Evolutionary conservation across 2,797 vertebrate species (phyloP).

Genomic region (Poecilia velifera): DNA sequence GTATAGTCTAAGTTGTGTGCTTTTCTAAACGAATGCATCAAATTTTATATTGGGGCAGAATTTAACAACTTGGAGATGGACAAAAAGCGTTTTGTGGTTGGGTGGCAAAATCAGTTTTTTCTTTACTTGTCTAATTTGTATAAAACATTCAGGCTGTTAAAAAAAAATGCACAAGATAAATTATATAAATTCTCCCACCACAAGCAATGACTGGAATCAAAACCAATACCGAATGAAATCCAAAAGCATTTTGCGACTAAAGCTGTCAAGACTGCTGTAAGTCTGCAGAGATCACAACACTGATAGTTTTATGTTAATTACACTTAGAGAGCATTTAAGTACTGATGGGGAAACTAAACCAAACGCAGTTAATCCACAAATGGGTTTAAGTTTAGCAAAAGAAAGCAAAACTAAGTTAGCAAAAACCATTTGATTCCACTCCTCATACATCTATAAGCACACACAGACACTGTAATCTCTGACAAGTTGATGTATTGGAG

Average conservation of each 20-base stretch:
- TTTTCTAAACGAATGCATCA: neutral
- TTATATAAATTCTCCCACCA: neutral
- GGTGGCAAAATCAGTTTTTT: neutral
- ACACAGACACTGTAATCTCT: conserved; percentile 41
- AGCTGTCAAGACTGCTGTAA: neutral
- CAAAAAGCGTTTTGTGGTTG: neutral
- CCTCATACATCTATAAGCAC: neutral
- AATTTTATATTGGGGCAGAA: neutral
- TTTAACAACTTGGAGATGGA: neutral
- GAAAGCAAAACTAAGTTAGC: conserved; percentile 26
- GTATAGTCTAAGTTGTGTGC: neutral
- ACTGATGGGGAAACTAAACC: neutral
- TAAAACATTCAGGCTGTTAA: neutral
- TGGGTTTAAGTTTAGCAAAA: conserved; percentile 22
- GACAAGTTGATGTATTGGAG: conserved; percentile 54
- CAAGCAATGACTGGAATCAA: neutral
- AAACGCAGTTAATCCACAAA: conserved; percentile 3
- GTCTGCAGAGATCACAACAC: neutral
- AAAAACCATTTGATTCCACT: conserved; percentile 22
- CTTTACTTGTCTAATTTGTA: neutral
- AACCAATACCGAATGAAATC: neutral
- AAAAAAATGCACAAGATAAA: neutral
- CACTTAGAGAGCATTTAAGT: neutral
- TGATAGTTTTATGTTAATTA: conserved; percentile 1
- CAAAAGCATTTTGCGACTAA: neutral